Evolutionary conservation across 2,888 invertebrate genomes (phyloP).

Genomic region (Spisula solida): DNA sequence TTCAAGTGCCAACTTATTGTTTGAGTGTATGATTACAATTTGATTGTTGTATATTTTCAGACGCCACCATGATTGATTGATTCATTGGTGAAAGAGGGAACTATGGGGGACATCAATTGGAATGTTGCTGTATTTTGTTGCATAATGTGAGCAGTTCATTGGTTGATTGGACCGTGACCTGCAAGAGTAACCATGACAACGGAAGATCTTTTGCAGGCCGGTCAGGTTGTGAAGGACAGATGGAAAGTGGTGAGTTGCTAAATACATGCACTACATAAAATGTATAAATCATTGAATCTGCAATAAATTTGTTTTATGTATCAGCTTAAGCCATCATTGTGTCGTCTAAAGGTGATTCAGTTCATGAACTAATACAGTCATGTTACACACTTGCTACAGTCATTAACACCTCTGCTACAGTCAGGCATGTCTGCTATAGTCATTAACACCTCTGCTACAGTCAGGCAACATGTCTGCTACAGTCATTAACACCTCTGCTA

Average conservation of each 20-base stretch:
- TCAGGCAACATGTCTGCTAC: too few species aligned
- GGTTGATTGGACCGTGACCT: constrained; percentile 70
- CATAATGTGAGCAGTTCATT: constrained; percentile 55
- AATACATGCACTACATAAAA: not conserved
- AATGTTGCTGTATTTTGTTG: constrained; percentile 49
- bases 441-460: too few species aligned
- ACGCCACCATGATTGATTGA: constrained; percentile 12
- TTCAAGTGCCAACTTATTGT: too few species aligned
- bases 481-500: too few species aligned
- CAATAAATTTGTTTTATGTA: too few species aligned
- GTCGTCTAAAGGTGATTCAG: too few species aligned
- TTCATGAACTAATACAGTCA: too few species aligned
- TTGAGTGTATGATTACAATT: not conserved
- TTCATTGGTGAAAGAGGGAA: not conserved
- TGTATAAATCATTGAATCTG: too few species aligned
- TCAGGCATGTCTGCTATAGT: too few species aligned
- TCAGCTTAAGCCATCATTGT: too few species aligned
- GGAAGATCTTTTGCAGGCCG: constrained; percentile 96
- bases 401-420: too few species aligned
- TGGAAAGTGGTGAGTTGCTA: constrained; percentile 96
- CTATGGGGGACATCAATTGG: constrained; percentile 40
- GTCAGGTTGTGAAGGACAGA: constrained; percentile 98
- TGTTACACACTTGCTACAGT: too few species aligned
- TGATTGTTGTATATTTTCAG: constrained; percentile 12
- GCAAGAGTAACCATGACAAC: constrained; percentile 78